phyloP scores from a whole-genome alignment of 2,888 invertebrate species.

The Andrena hattorfiana region DNA sequence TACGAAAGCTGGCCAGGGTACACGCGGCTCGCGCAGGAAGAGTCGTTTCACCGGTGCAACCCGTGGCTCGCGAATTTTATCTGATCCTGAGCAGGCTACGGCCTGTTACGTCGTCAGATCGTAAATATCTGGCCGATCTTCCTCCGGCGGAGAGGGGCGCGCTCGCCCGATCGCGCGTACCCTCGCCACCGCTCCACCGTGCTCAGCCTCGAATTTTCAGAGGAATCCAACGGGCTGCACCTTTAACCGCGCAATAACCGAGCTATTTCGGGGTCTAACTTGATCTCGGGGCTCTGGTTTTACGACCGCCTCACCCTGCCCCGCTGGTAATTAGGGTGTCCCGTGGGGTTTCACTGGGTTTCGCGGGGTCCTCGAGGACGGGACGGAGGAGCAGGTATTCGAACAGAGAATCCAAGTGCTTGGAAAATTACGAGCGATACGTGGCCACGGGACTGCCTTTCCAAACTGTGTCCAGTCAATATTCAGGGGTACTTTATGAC shows the following conservation, averaged over 20 bases:
- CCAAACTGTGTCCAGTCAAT: neutral
- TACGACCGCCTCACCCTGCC: slow-evolving; percentile 24
- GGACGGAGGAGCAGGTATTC: slow-evolving; percentile 19
- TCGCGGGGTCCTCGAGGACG: slow-evolving; percentile 3
- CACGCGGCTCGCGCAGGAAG: neutral
- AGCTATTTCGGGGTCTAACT: slow-evolving; percentile 8
- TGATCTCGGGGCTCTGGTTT: slow-evolving; percentile 35
- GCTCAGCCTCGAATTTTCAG: slow-evolving; percentile 4
- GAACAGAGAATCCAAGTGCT: neutral
- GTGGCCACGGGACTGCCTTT: neutral
- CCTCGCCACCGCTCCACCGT: slow-evolving; percentile 18
- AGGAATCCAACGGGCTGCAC: slow-evolving; percentile 6
- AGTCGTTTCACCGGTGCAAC: slow-evolving; percentile 49
- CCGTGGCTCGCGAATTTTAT: slow-evolving; percentile 53
- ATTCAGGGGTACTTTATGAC: neutral
- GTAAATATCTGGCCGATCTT: slow-evolving; percentile 50
- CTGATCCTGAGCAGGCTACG: slow-evolving; percentile 34
- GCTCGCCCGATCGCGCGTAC: slow-evolving; percentile 47
- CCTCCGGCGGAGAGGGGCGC: slow-evolving; percentile 10
- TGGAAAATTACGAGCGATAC: slow-evolving; percentile 5
- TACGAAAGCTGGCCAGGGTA: neutral
- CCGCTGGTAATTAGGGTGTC: slow-evolving; percentile 51
- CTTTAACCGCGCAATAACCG: slow-evolving; percentile 25
- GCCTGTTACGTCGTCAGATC: slow-evolving; percentile 49
- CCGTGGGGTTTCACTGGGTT: slow-evolving; percentile 9